phyloP scores from a whole-genome alignment of 37 sponge, comb jelly and placozoan genomes.

The Agelas oroides region DNA sequence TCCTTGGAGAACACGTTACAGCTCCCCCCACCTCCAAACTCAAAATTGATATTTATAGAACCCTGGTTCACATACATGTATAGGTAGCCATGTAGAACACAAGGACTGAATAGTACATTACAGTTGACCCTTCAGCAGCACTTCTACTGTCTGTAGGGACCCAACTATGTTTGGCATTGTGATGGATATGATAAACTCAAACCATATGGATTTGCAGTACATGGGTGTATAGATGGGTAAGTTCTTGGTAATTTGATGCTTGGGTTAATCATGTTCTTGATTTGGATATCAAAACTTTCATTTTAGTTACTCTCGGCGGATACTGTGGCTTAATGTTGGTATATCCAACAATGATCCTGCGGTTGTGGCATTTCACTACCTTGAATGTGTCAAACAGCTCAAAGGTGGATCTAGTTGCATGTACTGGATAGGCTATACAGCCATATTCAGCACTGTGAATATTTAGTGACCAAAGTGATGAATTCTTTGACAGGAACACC shows the following conservation, averaged over 20 bases:
- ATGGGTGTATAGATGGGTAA: constrained; percentile 67
- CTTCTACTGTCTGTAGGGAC: too few species aligned
- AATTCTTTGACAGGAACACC: constrained; percentile 5
- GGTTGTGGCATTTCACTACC: constrained; percentile 14
- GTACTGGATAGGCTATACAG: background rate
- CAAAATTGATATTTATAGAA: too few species aligned
- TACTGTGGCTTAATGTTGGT: constrained; percentile 18
- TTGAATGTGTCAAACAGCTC: constrained; percentile 4
- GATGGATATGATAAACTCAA: constrained; percentile 66
- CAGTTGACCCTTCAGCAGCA: too few species aligned
- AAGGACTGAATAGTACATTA: too few species aligned
- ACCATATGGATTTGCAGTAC: constrained; percentile 53
- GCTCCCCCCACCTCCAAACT: too few species aligned
- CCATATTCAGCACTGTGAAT: too few species aligned
- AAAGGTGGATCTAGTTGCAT: background rate
- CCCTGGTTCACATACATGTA: too few species aligned
- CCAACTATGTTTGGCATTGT: constrained; percentile 55
- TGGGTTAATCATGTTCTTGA: background rate
- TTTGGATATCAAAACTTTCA: background rate
- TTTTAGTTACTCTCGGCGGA: constrained; percentile 13
- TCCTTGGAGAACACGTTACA: too few species aligned
- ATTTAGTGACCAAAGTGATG: too few species aligned
- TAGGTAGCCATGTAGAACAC: too few species aligned
- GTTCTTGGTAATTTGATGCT: background rate
- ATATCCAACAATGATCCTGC: constrained; percentile 35